These are phyloP conservation scores for Notodonta ziczac DNA, from an alignment of 2,888 invertebrate species.

Conservation along the genomic window DNA sequence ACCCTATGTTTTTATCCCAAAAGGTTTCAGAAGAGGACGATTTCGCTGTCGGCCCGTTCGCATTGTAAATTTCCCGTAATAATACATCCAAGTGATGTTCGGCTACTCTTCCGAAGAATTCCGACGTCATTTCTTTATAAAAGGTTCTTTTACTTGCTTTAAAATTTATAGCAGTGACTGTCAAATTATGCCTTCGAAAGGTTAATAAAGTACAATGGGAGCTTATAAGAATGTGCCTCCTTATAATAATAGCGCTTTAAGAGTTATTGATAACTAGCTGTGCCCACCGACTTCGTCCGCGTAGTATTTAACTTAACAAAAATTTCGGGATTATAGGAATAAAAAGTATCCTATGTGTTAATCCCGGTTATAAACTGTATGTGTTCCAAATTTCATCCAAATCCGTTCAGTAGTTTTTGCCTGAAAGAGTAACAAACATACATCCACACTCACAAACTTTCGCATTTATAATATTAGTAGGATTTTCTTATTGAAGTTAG, in stretches of 20 bases:
- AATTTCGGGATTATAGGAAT: no score
- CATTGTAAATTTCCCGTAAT: slow-evolving; percentile 54
- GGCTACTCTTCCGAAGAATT: slow-evolving; percentile 42
- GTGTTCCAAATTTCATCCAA: no score
- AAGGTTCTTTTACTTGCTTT: slow-evolving; percentile 21
- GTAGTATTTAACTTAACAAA: no score
- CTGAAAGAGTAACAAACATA: no score
- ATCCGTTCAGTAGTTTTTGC: no score
- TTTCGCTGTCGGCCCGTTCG: slow-evolving; percentile 30
- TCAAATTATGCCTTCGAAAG: slow-evolving; percentile 66
- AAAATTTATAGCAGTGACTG: slow-evolving; percentile 70
- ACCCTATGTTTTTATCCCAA: slow-evolving; percentile 28
- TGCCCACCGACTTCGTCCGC: no score
- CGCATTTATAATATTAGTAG: no score
- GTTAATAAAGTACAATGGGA: slow-evolving; percentile 59
- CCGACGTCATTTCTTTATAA: slow-evolving; percentile 46
- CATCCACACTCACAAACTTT: no score
- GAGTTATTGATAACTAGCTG: no score
- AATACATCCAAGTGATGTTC: slow-evolving; percentile 52
- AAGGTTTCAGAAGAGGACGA: slow-evolving; percentile 44
- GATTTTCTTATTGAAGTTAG: no score
- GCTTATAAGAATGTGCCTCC: slow-evolving; percentile 55
- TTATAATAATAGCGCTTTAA: slow-evolving; percentile 38
- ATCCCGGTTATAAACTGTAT: no score
- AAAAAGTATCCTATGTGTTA: no score